Percentiles rank a stretch among this genome's conserved stretches.
These are phyloP conservation scores for Bovichtus diacanthus DNA, from an alignment of 2,797 vertebrate genomes.

Conservation along the genomic window DNA sequence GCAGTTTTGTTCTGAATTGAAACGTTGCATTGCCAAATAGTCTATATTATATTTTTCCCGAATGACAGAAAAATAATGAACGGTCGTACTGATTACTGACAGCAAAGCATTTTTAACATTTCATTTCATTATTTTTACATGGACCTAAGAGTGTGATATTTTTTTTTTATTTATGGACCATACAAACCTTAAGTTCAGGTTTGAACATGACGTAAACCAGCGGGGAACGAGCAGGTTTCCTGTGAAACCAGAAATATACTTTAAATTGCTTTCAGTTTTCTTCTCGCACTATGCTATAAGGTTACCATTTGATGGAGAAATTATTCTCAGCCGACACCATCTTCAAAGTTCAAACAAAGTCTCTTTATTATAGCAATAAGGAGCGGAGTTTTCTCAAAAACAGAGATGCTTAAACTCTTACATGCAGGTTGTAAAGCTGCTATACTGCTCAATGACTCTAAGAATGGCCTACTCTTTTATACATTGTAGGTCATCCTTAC, in stretches of 20 bases:
- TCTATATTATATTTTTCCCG: background rate
- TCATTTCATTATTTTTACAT: background rate
- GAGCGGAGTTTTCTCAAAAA: too few species aligned
- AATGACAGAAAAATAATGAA: background rate
- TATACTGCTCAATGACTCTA: too few species aligned
- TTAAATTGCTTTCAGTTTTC: background rate
- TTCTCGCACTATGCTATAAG: background rate
- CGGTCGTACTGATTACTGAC: background rate
- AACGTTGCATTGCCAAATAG: background rate
- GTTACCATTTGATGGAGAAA: too few species aligned
- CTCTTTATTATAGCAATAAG: too few species aligned
- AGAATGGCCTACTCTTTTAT: too few species aligned
- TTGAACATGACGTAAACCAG: background rate
- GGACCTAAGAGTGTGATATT: background rate
- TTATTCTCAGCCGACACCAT: too few species aligned
- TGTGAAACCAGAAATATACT: background rate
- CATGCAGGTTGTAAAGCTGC: too few species aligned
- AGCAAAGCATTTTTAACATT: background rate
- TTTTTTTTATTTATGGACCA: background rate
- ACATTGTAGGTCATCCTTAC: too few species aligned
- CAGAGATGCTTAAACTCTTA: too few species aligned
- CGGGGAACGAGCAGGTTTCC: background rate
- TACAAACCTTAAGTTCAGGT: background rate
- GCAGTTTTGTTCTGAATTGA: background rate
- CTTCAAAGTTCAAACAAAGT: too few species aligned